Evolutionary conservation across 2,888 invertebrate genomes (phyloP).

Genomic region (Schizotus pectinicornis): DNA sequence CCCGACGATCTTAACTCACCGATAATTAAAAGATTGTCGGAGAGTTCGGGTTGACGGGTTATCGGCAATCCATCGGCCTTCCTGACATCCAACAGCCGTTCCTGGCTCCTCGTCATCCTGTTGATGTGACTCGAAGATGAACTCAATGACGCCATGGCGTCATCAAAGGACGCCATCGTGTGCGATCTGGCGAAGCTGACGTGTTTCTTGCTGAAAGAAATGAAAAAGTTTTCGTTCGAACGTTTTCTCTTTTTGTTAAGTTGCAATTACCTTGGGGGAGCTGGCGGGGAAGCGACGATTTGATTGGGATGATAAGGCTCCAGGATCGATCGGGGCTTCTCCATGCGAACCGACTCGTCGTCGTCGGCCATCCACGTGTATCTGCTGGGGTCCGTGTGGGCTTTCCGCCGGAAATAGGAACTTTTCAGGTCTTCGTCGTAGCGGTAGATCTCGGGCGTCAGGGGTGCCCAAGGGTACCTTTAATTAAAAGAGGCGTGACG

Average conservation of each 20-base stretch:
- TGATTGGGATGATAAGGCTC: slow-evolving; percentile 44
- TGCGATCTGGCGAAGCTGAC: slow-evolving; percentile 90
- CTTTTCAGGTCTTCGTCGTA: slow-evolving; percentile 78
- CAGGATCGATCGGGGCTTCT: slow-evolving; percentile 65
- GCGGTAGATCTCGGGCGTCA: slow-evolving; percentile 66
- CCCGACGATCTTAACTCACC: slow-evolving; percentile 55
- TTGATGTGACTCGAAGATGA: slow-evolving; percentile 54
- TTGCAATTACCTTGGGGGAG: slow-evolving; percentile 35
- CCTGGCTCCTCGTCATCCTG: slow-evolving; percentile 65
- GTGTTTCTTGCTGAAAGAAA: slow-evolving; percentile 75
- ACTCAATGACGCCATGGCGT: slow-evolving; percentile 62
- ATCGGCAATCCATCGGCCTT: slow-evolving; percentile 59
- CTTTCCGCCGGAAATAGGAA: slow-evolving; percentile 81
- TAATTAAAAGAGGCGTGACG: slow-evolving; percentile 8
- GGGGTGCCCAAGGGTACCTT: slow-evolving; percentile 67
- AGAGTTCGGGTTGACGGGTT: slow-evolving; percentile 57
- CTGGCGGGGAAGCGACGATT: slow-evolving; percentile 19
- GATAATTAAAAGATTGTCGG: slow-evolving; percentile 65
- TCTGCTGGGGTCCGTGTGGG: slow-evolving; percentile 74
- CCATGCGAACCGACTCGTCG: slow-evolving; percentile 75
- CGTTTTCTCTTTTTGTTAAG: not conserved
- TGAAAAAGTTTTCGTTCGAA: no score
- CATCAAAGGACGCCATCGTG: slow-evolving; percentile 84
- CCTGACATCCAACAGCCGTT: slow-evolving; percentile 78
- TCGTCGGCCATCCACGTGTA: slow-evolving; percentile 82